Base-by-base conservation (phyloP, 2,797 vertebrate species). In the Myripristis jacobus region DNA sequence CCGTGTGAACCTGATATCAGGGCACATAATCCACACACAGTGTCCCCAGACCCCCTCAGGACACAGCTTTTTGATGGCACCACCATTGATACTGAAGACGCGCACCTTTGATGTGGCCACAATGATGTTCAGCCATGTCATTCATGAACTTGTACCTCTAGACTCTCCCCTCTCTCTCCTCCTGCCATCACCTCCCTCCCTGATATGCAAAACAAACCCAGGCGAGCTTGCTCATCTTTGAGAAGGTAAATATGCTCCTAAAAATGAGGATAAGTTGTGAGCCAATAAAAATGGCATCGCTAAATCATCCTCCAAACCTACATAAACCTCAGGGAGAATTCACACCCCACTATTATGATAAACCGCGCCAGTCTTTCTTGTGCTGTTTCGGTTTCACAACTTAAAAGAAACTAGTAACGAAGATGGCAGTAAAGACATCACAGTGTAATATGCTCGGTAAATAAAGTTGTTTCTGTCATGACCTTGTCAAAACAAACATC, bases 71-170 rank as follows among this genome's bases (percentile, higher is more conserved):
- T 88, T 92, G 87, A 91, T 88, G 87, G 88, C 80, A 89, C 86
- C 91, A 89, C 81, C 87, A 89, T 86, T 93, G 91, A 93, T 90
- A 86, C 86, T 67, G 87, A 93, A 88, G 91, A 89, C 78, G 51
- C 61, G 51, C 24, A 2, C 79, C 93, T 94, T 93, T 94, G 92
- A 94, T 92, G 92, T 92, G 87, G 81, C 82, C 73, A 90, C 88
- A 91, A 91, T 85, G 87, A 91, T 70, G 77, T 83, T 90, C 89
- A 85, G 84, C 85, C 82, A 64, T 87, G 86, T 89, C 90, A 92
- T 94, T 93, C 91, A 94, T 91, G 86, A 92, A 86, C 85, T 86
- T 88, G 83, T 78, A 86, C 66, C 85, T 84, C 79, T 66, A 66
- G 79, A 86, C 77, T 75, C 64, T 74, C 77, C 66, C 68, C n/a